Base-by-base conservation (phyloP, 2,113 vertebrate genomes). In the Crocuta crocuta region DNA sequence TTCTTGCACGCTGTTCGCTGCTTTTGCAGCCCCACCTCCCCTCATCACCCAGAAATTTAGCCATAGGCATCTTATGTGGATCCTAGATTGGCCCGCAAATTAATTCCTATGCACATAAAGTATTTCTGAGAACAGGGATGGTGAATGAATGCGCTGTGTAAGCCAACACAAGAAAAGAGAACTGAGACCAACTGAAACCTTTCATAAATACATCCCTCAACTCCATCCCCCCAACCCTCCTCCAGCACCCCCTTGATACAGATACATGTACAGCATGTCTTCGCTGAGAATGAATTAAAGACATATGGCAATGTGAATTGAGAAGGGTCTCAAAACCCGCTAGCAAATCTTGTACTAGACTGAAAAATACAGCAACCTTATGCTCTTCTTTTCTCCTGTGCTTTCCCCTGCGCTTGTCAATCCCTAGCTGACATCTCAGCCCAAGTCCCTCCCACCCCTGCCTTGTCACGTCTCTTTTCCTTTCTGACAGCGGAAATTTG, bases 401-500 rank as follows among this genome's bases (percentile, higher is more conserved):
- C 35, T 33, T 21, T 45, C 31, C 10, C 6, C 31, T 35, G 63
- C 10, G 26, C 8, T 85, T 17, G n/a, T 70, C 93, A 94, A 73
- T 79, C 83, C 66, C 23, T 35, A 90, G 58, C 43, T 15, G 15
- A 58, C 74, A 39, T 90, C 84, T 68, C 71, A 76, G 35, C 65
- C 45, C 35, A 78, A 68, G 71, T 65, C 89, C 95, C 94, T 65
- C 89, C 95, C 94, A 91, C 81, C 85, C 89, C 85, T 80, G 82
- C 61, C 0, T 39, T 7, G 33, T 16, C 66, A 45, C 7, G 58
- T 90, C 71, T 15, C 33, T 95, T 97, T 96, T 84, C 84, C 84
- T 94, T 55, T 84, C 31, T n/a, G 83, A 92, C 82, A 94, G 84
- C 95, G 97, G 97, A 98, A 97, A 88, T 97, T 74, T 88, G n/a